Evolutionary conservation across 2,888 invertebrate genomes (phyloP).

Genomic region (Branchipolynoe longqiensis): DNA sequence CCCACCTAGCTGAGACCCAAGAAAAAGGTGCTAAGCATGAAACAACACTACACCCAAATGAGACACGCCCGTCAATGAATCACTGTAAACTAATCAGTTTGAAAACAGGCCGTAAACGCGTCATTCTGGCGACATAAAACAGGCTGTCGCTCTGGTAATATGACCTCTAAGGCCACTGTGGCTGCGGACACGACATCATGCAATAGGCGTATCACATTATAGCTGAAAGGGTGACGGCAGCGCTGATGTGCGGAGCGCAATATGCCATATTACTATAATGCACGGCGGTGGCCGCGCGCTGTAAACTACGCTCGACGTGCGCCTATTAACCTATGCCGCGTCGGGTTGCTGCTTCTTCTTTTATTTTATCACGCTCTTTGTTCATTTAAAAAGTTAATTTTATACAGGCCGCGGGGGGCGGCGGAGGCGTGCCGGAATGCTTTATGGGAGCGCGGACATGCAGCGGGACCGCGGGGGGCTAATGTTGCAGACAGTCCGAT

Average conservation of each 20-base stretch:
- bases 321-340: conserved; percentile 29
- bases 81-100: too few relatives aligned
- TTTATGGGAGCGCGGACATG: background rate
- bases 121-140: too few relatives aligned
- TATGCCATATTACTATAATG: conserved; percentile 33
- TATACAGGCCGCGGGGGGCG: conserved; percentile 10
- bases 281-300: background rate
- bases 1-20: too few relatives aligned
- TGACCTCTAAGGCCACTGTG: too few relatives aligned
- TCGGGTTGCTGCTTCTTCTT: too few relatives aligned
- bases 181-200: too few relatives aligned
- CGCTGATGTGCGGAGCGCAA: background rate
- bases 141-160: too few relatives aligned
- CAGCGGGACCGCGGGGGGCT: background rate
- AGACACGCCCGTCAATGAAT: too few relatives aligned
- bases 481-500: background rate
- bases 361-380: conserved; percentile 44
- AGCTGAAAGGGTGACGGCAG: background rate
- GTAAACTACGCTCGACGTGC: conserved; percentile 27
- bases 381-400: conserved; percentile 47
- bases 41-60: too few relatives aligned
- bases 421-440: background rate
- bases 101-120: too few relatives aligned
- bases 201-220: too few relatives aligned
- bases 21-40: too few relatives aligned